These are phyloP conservation scores for Spinus pinus DNA, from an alignment of 2,797 vertebrate genomes.

Conservation along the genomic window DNA sequence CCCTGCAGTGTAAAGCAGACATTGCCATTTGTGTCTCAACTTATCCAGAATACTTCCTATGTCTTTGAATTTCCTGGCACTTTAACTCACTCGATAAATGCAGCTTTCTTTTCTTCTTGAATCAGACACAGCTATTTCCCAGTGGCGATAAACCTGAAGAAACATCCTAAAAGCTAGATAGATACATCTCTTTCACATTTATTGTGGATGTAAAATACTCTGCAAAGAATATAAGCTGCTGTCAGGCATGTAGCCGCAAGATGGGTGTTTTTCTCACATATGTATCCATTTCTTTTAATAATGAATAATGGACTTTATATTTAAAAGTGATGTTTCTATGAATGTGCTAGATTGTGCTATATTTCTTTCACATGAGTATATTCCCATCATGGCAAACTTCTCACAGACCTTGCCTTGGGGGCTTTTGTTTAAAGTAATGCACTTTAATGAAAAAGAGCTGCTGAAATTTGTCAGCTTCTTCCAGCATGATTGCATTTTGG, in stretches of 20 bases:
- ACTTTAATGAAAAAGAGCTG: constrained; percentile 71
- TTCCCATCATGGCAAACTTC: constrained; percentile 63
- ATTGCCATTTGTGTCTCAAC: neutral
- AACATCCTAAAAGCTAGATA: constrained; percentile 33
- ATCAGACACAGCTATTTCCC: constrained; percentile 1
- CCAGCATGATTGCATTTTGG: constrained; percentile 24
- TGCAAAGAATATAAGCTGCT: constrained; percentile 33
- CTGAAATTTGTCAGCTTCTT: constrained; percentile 67
- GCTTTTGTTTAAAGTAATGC: constrained; percentile 68
- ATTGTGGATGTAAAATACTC: constrained; percentile 31
- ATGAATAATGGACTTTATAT: constrained; percentile 71
- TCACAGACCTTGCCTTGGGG: constrained; percentile 66
- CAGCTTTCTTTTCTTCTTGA: constrained; percentile 8
- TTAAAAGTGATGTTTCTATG: constrained; percentile 70
- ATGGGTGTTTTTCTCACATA: constrained; percentile 42
- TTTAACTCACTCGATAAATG: neutral
- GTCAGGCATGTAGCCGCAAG: constrained; percentile 11
- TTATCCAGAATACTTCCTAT: neutral
- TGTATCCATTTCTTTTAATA: constrained; percentile 66
- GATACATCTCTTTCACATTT: constrained; percentile 38
- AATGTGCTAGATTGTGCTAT: constrained; percentile 68
- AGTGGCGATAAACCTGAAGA: constrained; percentile 11
- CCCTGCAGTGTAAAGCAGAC: neutral
- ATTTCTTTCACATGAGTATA: constrained; percentile 67
- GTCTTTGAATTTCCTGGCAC: constrained; percentile 4